A percentile compares a stretch with the other conserved stretches of the same genome.
Evolutionary conservation across 2,888 invertebrate genomes (phyloP).

Genomic region (Apamea crenata): DNA sequence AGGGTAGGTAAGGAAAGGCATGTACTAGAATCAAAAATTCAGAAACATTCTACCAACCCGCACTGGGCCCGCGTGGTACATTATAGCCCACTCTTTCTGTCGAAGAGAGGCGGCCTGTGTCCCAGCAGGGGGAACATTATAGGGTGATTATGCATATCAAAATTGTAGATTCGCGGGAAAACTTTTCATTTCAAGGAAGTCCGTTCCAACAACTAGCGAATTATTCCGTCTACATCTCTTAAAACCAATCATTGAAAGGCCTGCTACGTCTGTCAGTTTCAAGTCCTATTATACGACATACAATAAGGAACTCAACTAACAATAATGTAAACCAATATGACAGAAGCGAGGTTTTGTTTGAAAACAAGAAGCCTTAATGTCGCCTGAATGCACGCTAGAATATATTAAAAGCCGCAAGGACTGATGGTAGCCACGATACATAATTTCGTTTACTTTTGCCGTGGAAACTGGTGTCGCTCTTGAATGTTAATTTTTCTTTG

Average conservation of each 20-base stretch:
- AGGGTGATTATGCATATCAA: not conserved
- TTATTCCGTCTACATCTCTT: not conserved
- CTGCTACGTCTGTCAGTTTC: not conserved
- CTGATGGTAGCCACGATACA: slow-evolving; percentile 71
- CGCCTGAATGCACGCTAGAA: slow-evolving; percentile 69
- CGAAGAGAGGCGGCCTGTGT: not conserved
- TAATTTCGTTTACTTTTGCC: slow-evolving; percentile 59
- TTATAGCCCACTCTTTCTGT: not conserved
- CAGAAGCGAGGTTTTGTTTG: slow-evolving; percentile 43
- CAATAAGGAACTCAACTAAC: slow-evolving; percentile 27
- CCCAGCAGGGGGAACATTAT: not conserved
- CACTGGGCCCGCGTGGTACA: not conserved
- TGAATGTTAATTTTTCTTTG: slow-evolving; percentile 31
- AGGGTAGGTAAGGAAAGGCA: no score
- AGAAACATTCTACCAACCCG: not conserved
- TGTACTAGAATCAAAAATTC: not conserved
- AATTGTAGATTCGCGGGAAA: not conserved
- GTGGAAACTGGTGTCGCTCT: slow-evolving; percentile 31
- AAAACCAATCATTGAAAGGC: not conserved
- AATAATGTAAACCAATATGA: slow-evolving; percentile 35
- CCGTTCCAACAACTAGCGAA: not conserved
- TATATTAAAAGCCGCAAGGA: slow-evolving; percentile 72
- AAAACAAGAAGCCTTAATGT: slow-evolving; percentile 65
- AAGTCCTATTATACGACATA: slow-evolving; percentile 15
- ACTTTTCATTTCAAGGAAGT: not conserved